Base-by-base conservation (phyloP, 2,888 invertebrate species). In the Drosophila nr. medialis region DNA sequence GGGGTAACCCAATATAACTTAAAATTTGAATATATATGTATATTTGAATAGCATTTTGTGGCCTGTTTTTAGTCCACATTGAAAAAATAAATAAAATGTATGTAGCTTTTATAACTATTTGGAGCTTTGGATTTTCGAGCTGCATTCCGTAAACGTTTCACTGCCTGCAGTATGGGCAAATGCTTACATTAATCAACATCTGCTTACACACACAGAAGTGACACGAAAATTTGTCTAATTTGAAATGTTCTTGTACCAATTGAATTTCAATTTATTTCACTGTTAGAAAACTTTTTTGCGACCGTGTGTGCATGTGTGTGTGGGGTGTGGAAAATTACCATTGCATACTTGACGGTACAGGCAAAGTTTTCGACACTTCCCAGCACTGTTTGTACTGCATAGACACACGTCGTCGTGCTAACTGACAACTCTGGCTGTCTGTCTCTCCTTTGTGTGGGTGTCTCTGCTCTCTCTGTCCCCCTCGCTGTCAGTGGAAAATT, bases 231-330 rank as follows among this genome's bases (percentile, higher is more conserved):
- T 66, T 61, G 62, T 51, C 64, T 72, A 75, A 80, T 80, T 72
- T 55, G 61, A 56, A 72, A 76, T 80, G 55, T 64, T 67, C 75
- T 62, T 67, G 59, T 49, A 56, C 55, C 71, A 78, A 80, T 78
- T 78, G 75, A 81, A 79, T 79, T 78, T 72, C 79, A 75, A 82
- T 82, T 79, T 81, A 81, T 75, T 66, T 66, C 50, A 50, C 64
- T 24, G 48, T 63, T 63, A 32, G 36, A 40, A 50, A 80, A 66
- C 61, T 75, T 75, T 75, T 65, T 27, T 34, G 11, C 67, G 58
- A 60, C 27, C 8, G 15, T 24, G 45, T 18, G 34, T 64, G n/a
- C 10, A n/a, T 36, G 55, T 10, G 64, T 21, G 11, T 38, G 66
- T 64, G 45, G 45, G 65, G 66, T 71, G 76, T 53, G 53, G 48